Conservation (phyloP, 2,113 vertebrate species). For the Oryzias celebensis region DNA sequence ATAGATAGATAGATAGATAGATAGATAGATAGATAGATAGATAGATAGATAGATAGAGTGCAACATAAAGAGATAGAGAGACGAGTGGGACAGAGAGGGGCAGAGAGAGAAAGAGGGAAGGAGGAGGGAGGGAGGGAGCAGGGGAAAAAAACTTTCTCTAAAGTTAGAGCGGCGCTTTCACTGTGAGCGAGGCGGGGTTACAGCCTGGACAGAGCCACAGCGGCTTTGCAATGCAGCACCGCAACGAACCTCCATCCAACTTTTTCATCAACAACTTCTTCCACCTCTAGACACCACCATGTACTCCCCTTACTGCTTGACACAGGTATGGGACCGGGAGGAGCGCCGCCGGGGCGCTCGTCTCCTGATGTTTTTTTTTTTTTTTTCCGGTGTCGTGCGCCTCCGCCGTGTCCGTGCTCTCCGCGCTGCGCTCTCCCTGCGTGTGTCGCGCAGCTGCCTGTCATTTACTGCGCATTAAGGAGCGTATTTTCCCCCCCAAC, state of each 20-base stretch:
- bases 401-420: slow-evolving; percentile 13
- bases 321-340: slow-evolving; percentile 74
- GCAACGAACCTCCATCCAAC: slow-evolving; percentile 81
- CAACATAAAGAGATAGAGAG: background rate
- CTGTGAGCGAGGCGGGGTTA: slow-evolving; percentile 83
- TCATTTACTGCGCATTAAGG: slow-evolving; percentile 61
- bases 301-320: slow-evolving; percentile 85
- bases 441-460: slow-evolving; percentile 36
- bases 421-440: background rate
- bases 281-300: slow-evolving; percentile 75
- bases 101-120: slow-evolving; percentile 6
- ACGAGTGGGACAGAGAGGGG: background rate
- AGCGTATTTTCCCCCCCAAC: slow-evolving; percentile 22
- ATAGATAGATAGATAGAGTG: background rate
- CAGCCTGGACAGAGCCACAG: slow-evolving; percentile 74
- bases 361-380: slow-evolving; percentile 1
- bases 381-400: slow-evolving; percentile 28
- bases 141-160: slow-evolving; percentile 69
- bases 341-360: slow-evolving; percentile 11
- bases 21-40: background rate
- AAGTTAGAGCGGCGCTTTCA: slow-evolving; percentile 81
- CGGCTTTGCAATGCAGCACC: slow-evolving; percentile 80
- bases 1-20: slow-evolving; percentile 11
- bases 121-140: slow-evolving; percentile 10
- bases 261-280: slow-evolving; percentile 69